phyloP scores from a whole-genome alignment of 64 coral and sea anemone species.

The Catalaphyllia jardinei region DNA sequence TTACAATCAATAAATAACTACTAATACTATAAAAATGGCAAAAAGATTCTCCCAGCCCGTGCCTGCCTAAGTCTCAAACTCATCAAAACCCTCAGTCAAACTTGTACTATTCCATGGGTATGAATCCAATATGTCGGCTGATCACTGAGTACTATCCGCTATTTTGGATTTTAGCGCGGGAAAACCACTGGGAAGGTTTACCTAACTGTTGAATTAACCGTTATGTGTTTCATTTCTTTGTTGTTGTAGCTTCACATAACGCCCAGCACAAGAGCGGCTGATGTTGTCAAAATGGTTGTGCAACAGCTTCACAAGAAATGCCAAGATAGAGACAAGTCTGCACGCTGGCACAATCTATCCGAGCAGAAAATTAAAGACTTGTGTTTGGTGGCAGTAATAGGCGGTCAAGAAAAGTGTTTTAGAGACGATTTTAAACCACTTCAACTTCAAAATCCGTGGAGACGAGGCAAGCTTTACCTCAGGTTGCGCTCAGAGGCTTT shows the following conservation, averaged over 20 bases:
- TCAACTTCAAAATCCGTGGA: slow-evolving; percentile 97
- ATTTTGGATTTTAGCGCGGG: not conserved
- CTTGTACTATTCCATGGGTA: too few species aligned
- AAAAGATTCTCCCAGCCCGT: too few species aligned
- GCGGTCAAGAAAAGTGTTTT: slow-evolving; percentile 91
- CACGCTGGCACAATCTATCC: slow-evolving; percentile 6
- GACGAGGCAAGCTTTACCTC: slow-evolving; percentile 83
- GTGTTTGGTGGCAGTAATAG: slow-evolving; percentile 85
- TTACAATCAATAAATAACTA: too few species aligned
- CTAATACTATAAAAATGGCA: too few species aligned
- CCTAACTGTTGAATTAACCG: not conserved
- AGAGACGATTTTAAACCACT: slow-evolving; percentile 90
- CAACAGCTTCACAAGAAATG: slow-evolving; percentile 77
- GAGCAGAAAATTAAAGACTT: slow-evolving; percentile 72
- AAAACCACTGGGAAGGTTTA: not conserved
- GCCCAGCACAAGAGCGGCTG: slow-evolving; percentile 71
- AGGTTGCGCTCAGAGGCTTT: slow-evolving; percentile 83
- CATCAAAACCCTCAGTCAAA: too few species aligned
- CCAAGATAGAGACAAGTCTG: slow-evolving; percentile 61
- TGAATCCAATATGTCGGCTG: too few species aligned
- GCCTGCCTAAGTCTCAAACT: too few species aligned
- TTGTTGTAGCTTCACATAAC: slow-evolving; percentile 75
- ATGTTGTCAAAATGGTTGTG: slow-evolving; percentile 91
- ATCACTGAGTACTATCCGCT: not conserved
- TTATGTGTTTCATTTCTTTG: not conserved